Evolutionary conservation across 2,797 vertebrate genomes (phyloP).

Genomic region (Botia kubotai): DNA sequence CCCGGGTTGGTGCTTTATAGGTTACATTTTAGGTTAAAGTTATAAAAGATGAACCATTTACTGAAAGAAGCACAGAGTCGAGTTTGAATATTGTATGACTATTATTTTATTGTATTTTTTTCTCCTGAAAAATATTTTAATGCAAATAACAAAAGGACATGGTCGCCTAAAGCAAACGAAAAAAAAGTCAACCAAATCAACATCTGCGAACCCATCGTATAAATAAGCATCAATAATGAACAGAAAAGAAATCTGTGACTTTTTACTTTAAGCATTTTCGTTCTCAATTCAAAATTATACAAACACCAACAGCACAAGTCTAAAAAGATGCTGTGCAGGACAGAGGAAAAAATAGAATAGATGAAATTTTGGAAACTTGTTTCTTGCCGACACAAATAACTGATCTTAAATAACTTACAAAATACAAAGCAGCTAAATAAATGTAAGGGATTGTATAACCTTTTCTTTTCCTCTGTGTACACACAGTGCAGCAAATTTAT

Average conservation of each 20-base stretch:
- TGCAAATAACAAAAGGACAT: conserved; percentile 45
- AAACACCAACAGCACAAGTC: conserved; percentile 12
- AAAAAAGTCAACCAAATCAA: conserved; percentile 12
- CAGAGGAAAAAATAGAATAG: conserved; percentile 9
- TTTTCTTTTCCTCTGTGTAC: conserved; percentile 37
- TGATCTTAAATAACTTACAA: conserved; percentile 55
- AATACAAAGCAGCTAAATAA: conserved; percentile 49
- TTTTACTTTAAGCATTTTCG: conserved; percentile 18
- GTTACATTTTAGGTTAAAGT: not conserved
- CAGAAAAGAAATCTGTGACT: conserved; percentile 36
- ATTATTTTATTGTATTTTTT: conserved; percentile 58
- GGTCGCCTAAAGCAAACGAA: conserved; percentile 33
- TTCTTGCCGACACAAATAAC: conserved; percentile 26
- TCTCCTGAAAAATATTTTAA: conserved; percentile 54
- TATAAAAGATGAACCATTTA: not conserved
- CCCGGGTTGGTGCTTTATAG: not conserved
- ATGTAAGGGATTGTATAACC: conserved; percentile 32
- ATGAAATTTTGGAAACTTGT: conserved; percentile 10
- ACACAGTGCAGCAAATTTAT: conserved; percentile 62
- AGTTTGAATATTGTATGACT: conserved; percentile 1
- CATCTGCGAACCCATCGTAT: conserved; percentile 40
- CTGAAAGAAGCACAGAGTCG: not conserved
- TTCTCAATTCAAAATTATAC: conserved; percentile 20
- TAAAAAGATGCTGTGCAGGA: not conserved
- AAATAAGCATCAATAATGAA: conserved; percentile 54